Base-by-base conservation (phyloP, 2,797 vertebrate genomes). In the Oreonectes daqikongensis region DNA sequence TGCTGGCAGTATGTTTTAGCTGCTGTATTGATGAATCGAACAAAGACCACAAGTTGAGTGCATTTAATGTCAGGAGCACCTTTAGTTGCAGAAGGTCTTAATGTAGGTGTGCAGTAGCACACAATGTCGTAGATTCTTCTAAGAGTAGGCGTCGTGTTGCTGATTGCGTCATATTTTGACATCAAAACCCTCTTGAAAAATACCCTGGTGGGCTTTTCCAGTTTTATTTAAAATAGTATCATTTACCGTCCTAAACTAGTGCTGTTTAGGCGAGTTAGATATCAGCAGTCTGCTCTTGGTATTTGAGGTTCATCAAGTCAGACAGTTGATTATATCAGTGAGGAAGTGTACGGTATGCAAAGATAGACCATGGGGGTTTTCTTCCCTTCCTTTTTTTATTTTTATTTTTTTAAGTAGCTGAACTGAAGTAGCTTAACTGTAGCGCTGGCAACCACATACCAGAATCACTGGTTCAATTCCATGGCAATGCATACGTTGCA, bases 201-300 rank as follows among this genome's bases (percentile, higher is more conserved):
- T 66, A 82, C 81, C 79, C 82, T 70, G 70, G 74, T 82, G 81
- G 84, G 84, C 79, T 75, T 82, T 28, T 80, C 80, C 57, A 18
- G 26, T 63, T 84, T 82, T 69, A 57, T 78, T 52, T 18, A n/a
- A 76, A 79, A 81, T 14, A 55, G 32, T 35, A 48, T 2, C 14
- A 24, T 69, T 61, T 60, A 24, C 26, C 11, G 6, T 59, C 26
- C 30, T 59, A 2, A 59, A 59, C 5, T 59, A 11, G 18, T 61
- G 40, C 15, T 40, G 20, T 57, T 40, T 48, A 1, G 1, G 26
- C 30, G 1, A 61, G 9, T 18, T 57, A 11, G 18, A 2, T 64
- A 53, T 64, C 17, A 52, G 17, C 42, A 22, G 22, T 9, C 26
- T 59, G 14, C 40, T 26, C 52, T 26, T 52, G 55, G 7, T 61